phyloP scores from a whole-genome alignment of 2,797 vertebrate species.

The Onychomys torridus region DNA sequence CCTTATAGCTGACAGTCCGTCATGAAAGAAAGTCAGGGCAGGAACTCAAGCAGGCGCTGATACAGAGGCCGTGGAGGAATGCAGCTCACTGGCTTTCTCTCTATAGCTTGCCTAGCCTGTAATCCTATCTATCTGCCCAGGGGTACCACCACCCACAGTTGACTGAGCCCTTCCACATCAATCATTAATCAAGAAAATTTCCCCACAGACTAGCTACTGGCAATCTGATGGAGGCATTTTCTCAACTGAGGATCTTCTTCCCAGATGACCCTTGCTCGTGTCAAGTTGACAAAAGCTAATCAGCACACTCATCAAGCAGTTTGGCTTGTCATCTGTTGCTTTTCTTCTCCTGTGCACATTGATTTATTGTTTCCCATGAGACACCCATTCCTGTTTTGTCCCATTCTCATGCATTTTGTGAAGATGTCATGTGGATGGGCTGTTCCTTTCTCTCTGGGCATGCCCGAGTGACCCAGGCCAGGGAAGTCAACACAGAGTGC shows the following conservation, averaged over 20 bases:
- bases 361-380: not conserved
- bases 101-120: not conserved
- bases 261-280: not conserved
- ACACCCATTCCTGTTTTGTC: not conserved
- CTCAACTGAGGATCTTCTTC: not conserved
- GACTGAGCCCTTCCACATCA: not conserved
- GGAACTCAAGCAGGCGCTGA: not conserved
- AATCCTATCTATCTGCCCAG: not conserved
- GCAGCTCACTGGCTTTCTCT: not conserved
- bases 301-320: not conserved
- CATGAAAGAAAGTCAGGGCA: not conserved
- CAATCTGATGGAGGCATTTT: not conserved
- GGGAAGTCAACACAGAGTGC: not conserved
- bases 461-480: not conserved
- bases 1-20: not conserved
- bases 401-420: not conserved
- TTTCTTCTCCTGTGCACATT: constrained; percentile 1
- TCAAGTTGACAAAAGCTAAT: not conserved
- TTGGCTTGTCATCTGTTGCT: not conserved
- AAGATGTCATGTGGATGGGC: not conserved
- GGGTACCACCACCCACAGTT: too few relatives aligned
- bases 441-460: not conserved
- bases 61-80: not conserved
- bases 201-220: not conserved
- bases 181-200: not conserved